Evolutionary conservation across 2,113 vertebrate genomes (phyloP).

Genomic region (Pollachius pollachius): DNA sequence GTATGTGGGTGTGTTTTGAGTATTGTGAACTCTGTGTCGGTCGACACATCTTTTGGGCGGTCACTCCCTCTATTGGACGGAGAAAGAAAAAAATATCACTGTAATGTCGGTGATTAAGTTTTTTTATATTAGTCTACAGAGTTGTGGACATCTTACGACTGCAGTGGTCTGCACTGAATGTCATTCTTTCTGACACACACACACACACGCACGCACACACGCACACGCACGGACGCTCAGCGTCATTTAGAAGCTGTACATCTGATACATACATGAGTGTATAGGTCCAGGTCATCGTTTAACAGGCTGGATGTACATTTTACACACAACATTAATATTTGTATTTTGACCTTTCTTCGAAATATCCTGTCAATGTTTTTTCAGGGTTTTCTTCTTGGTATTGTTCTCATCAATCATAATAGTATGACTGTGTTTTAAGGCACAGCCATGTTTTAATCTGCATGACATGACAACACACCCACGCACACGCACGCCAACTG

Average conservation of each 20-base stretch:
- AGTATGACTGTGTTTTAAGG: too few species aligned
- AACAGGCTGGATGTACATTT: constrained; percentile 17
- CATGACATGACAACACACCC: constrained; percentile 7
- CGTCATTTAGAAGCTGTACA: too few species aligned
- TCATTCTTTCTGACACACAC: constrained; percentile 17
- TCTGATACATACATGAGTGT: background rate
- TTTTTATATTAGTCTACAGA: constrained; percentile 28
- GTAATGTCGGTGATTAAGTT: constrained; percentile 19
- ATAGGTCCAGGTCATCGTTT: background rate
- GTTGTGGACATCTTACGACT: constrained; percentile 15
- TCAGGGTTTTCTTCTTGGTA: constrained; percentile 15
- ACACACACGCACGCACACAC: background rate
- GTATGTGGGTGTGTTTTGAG: constrained; percentile 48
- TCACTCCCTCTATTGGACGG: constrained; percentile 18
- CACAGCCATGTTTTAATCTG: too few species aligned
- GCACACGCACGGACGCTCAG: background rate
- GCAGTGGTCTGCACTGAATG: constrained; percentile 54
- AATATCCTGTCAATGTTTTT: constrained; percentile 7
- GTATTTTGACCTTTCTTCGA: constrained; percentile 23
- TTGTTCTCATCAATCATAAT: constrained; percentile 6
- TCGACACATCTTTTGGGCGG: constrained; percentile 26
- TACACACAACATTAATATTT: constrained; percentile 5
- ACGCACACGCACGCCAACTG: constrained; percentile 5
- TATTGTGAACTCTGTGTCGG: constrained; percentile 49
- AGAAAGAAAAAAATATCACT: constrained; percentile 33